Evolutionary conservation across 2,797 vertebrate genomes (phyloP).

Genomic region (Momotus momota): DNA sequence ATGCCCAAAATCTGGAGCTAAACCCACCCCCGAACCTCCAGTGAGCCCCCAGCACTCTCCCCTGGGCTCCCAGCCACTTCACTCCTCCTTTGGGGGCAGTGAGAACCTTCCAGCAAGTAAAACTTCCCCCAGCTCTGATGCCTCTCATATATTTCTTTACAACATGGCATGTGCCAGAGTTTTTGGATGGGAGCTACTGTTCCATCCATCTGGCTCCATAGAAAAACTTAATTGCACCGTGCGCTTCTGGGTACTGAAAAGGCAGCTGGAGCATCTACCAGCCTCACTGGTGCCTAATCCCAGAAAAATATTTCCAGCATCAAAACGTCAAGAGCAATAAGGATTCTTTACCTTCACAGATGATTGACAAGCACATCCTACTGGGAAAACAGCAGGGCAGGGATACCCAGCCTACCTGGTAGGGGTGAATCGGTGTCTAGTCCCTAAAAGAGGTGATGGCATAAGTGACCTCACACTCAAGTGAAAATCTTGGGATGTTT

Average conservation of each 20-base stretch:
- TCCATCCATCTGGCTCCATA: constrained; percentile 35
- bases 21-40: not conserved
- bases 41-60: accelerated
- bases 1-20: not conserved
- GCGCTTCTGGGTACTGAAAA: not conserved
- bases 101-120: not conserved
- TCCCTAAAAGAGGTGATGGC: not conserved
- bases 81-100: not conserved
- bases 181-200: not conserved
- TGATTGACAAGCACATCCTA: not conserved
- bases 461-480: not conserved
- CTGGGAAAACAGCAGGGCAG: not conserved
- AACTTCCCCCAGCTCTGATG: accelerated
- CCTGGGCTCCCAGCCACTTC: not conserved
- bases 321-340: not conserved
- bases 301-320: not conserved
- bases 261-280: not conserved
- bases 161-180: not conserved
- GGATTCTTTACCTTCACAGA: not conserved
- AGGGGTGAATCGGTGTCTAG: not conserved
- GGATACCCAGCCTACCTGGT: not conserved
- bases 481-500: not conserved
- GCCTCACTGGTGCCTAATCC: not conserved
- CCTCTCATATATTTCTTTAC: not conserved
- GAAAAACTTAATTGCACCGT: not conserved